Evolutionary conservation across 2,888 invertebrate genomes (phyloP).

Genomic region (Pyrocoelia pectoralis): DNA sequence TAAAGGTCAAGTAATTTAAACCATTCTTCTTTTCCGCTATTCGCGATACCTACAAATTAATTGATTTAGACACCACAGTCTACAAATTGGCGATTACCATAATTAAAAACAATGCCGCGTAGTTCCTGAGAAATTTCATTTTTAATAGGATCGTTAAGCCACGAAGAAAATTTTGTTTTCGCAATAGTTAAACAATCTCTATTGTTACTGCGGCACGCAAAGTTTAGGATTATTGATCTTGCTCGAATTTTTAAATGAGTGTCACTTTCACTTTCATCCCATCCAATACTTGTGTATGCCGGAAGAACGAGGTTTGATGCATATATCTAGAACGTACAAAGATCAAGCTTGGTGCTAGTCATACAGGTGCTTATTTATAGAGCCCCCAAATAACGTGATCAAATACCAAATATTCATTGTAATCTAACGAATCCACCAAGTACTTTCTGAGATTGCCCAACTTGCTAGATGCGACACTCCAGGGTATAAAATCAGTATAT

Average conservation of each 20-base stretch:
- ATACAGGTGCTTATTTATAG: too few relatives aligned
- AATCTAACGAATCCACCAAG: slow-evolving; percentile 65
- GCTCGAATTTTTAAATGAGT: slow-evolving; percentile 63
- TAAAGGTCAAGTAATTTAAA: slow-evolving; percentile 77
- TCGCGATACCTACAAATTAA: slow-evolving; percentile 66
- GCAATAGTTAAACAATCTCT: slow-evolving; percentile 69
- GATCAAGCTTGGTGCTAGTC: too few relatives aligned
- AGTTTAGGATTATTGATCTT: slow-evolving; percentile 67
- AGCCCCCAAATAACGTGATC: too few relatives aligned
- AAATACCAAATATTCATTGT: slow-evolving; percentile 63
- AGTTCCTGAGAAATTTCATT: slow-evolving; percentile 70
- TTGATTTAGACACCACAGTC: background rate
- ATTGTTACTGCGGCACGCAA: slow-evolving; percentile 72
- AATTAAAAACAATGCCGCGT: slow-evolving; percentile 69
- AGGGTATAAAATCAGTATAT: slow-evolving; percentile 78
- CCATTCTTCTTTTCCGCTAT: slow-evolving; percentile 74
- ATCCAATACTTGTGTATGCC: slow-evolving; percentile 68
- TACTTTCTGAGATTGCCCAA: slow-evolving; percentile 60
- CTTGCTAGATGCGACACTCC: slow-evolving; percentile 72
- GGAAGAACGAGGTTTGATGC: slow-evolving; percentile 66
- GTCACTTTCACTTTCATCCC: slow-evolving; percentile 66
- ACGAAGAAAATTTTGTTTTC: slow-evolving; percentile 65
- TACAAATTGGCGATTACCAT: slow-evolving; percentile 61
- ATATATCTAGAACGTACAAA: slow-evolving; percentile 64
- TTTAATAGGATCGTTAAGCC: slow-evolving; percentile 63